Percentiles rank a stretch among this genome's conserved stretches.
phyloP scores from a whole-genome alignment of 1,140 invertebrate species.

The Hylaeus volcanicus region DNA sequence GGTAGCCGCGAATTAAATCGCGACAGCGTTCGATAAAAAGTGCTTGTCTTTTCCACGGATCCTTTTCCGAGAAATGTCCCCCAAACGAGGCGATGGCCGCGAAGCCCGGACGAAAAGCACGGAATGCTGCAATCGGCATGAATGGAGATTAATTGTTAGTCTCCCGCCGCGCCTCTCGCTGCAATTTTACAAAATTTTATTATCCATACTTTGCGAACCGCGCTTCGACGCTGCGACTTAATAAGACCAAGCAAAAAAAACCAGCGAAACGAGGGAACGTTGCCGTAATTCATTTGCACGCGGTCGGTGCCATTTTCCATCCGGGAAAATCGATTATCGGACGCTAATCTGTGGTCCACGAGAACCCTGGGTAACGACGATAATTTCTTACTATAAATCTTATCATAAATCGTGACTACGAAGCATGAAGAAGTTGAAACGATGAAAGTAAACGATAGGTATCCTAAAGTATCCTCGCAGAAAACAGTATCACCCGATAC shows the following conservation, averaged over 20 bases:
- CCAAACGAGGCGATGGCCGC: slow-evolving; percentile 47
- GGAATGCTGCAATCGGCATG: slow-evolving; percentile 65
- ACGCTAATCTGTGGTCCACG: neutral
- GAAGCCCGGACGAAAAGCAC: slow-evolving; percentile 36
- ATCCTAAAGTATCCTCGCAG: no score
- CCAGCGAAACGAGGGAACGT: slow-evolving; percentile 23
- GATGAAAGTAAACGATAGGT: no score
- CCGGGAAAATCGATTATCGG: slow-evolving; percentile 12
- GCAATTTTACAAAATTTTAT: slow-evolving; percentile 59
- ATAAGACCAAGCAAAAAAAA: slow-evolving; percentile 25
- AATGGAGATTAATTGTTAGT: slow-evolving; percentile 67
- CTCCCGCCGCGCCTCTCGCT: neutral
- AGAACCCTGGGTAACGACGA: neutral
- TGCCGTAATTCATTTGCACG: slow-evolving; percentile 24
- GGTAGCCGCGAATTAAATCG: neutral
- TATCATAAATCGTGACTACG: no score
- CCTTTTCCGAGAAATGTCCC: slow-evolving; percentile 50
- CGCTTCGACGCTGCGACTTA: neutral
- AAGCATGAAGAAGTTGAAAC: no score
- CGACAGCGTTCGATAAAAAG: slow-evolving; percentile 4
- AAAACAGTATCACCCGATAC: no score
- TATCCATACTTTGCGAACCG: slow-evolving; percentile 33
- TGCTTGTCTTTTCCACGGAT: neutral
- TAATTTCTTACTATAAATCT: neutral
- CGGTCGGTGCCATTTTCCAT: slow-evolving; percentile 11